Conservation (phyloP, 2,888 invertebrate species). For the Morpho deidamia region DNA sequence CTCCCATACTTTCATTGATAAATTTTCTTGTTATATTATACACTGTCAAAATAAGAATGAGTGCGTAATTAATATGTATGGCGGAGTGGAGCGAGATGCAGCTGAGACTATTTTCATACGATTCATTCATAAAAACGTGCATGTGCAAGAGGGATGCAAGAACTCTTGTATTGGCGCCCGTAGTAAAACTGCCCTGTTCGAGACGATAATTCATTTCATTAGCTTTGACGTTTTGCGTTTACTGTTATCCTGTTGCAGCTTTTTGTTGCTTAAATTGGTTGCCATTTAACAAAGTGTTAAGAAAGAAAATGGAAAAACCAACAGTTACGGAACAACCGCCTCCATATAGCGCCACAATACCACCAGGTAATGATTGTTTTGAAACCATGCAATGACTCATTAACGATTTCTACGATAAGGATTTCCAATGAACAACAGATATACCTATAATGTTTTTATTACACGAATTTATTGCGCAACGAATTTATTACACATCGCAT, state of each 20-base stretch:
- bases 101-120: too few species aligned
- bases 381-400: constrained; percentile 31
- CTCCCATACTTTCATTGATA: too few species aligned
- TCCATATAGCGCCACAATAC: constrained; percentile 67
- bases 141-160: too few species aligned
- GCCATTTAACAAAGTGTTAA: constrained; percentile 7
- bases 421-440: not conserved
- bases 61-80: too few species aligned
- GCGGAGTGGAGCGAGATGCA: too few species aligned
- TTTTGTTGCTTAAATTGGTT: not conserved
- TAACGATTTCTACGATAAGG: constrained; percentile 13
- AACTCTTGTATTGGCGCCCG: too few species aligned
- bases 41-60: too few species aligned
- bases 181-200: too few species aligned
- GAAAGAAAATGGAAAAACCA: constrained; percentile 56
- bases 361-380: constrained; percentile 42
- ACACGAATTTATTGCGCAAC: constrained; percentile 9
- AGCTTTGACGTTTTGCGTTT: not conserved
- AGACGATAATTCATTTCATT: too few species aligned
- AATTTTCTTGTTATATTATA: too few species aligned
- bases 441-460: not conserved
- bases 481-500: not conserved
- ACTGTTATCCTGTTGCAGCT: not conserved
- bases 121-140: too few species aligned
- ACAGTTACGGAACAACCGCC: constrained; percentile 68